Conservation (phyloP, 2,113 vertebrate species). For the Trachemys scripta region DNA sequence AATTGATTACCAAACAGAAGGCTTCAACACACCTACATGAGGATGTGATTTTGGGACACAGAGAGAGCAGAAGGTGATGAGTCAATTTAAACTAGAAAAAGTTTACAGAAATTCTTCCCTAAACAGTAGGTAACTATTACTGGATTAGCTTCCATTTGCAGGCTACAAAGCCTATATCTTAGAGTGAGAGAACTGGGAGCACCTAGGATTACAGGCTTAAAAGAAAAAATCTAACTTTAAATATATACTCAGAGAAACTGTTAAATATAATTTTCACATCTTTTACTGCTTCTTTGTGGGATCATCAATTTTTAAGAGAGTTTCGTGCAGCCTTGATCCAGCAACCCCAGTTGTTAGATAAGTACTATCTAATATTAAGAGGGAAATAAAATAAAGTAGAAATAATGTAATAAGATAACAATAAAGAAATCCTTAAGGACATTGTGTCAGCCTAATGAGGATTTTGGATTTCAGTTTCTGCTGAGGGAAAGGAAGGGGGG, state of each 20-base stretch:
- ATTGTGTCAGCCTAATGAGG: background rate
- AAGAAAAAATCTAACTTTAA: too few relatives aligned
- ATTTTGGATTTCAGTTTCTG: conserved; percentile 6
- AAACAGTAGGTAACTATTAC: background rate
- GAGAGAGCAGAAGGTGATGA: background rate
- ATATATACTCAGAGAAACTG: conserved; percentile 2
- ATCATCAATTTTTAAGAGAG: background rate
- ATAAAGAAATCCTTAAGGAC: background rate
- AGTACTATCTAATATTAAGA: background rate
- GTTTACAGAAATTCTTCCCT: background rate
- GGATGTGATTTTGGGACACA: background rate
- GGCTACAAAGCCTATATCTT: accelerated
- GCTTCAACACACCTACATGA: background rate
- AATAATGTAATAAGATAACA: conserved; percentile 8
- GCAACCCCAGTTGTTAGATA: background rate
- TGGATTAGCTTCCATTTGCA: too few relatives aligned
- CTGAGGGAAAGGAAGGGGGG: background rate
- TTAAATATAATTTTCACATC: background rate
- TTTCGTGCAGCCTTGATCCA: background rate
- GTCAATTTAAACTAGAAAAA: background rate
- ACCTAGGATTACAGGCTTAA: accelerated
- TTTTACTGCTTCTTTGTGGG: background rate
- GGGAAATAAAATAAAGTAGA: conserved; percentile 6
- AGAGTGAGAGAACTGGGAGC: accelerated
- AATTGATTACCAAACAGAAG: too few relatives aligned